phyloP scores from a whole-genome alignment of 2,888 invertebrate genomes.

The Celastrina argiolus region DNA sequence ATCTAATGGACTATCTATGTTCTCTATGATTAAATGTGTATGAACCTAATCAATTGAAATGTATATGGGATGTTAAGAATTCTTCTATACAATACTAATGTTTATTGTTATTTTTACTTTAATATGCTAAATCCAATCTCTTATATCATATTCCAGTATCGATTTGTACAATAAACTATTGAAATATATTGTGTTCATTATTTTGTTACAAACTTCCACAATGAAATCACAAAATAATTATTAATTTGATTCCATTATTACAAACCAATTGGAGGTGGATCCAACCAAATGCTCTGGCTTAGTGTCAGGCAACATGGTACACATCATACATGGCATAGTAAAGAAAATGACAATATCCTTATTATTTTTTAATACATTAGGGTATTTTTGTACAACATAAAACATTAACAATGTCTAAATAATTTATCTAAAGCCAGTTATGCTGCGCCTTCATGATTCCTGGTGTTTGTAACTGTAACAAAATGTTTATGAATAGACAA shows the following conservation, averaged over 20 bases:
- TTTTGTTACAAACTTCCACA: conserved; percentile 20
- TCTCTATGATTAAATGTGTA: conserved; percentile 39
- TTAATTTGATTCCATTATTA: no score
- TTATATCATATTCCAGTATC: conserved; percentile 70
- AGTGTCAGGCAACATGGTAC: no score
- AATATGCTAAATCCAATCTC: conserved; percentile 56
- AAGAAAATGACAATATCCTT: not conserved
- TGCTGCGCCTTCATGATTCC: conserved; percentile 44
- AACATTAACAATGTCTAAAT: conserved; percentile 59
- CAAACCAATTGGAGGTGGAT: no score
- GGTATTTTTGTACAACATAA: conserved; percentile 65
- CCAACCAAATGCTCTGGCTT: no score
- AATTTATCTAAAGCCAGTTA: conserved; percentile 47
- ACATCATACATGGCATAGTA: not conserved
- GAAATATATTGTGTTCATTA: conserved; percentile 47
- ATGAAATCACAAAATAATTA: not conserved
- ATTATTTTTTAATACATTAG: conserved; percentile 30
- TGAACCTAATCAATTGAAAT: conserved; percentile 44
- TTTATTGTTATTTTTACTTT: conserved; percentile 48
- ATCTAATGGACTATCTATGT: conserved; percentile 7
- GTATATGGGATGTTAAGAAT: conserved; percentile 67
- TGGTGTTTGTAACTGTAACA: conserved; percentile 53
- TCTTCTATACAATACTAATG: conserved; percentile 54
- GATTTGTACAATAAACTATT: conserved; percentile 67
- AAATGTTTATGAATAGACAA: conserved; percentile 22